Evolutionary conservation across 2,888 invertebrate genomes (phyloP).

Genomic region (Ochropacha duplaris): DNA sequence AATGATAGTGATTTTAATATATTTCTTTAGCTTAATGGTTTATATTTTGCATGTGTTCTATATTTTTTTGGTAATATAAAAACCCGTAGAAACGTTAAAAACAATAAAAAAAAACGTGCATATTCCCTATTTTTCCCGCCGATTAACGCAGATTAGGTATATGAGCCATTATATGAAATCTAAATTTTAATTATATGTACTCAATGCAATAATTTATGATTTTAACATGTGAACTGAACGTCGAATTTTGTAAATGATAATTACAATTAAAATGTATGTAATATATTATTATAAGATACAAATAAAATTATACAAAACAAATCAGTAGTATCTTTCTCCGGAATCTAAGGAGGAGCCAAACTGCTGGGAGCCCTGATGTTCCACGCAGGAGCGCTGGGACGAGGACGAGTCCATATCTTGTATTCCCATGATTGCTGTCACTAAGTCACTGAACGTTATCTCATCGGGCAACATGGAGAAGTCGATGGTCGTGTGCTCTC

Average conservation of each 20-base stretch:
- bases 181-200: not conserved
- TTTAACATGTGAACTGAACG: not conserved
- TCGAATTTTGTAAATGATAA: not conserved
- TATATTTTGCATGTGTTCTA: too few relatives aligned
- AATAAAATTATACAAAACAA: slow-evolving; percentile 6
- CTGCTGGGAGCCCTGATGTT: slow-evolving; percentile 39
- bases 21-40: too few relatives aligned
- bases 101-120: too few relatives aligned
- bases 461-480: slow-evolving; percentile 69
- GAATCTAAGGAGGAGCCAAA: slow-evolving; percentile 32
- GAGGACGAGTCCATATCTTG: slow-evolving; percentile 58
- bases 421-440: slow-evolving; percentile 77
- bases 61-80: too few relatives aligned
- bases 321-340: slow-evolving; percentile 26
- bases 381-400: slow-evolving; percentile 42
- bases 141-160: not conserved
- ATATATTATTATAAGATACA: slow-evolving; percentile 9
- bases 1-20: too few relatives aligned
- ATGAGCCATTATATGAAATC: not conserved
- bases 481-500: slow-evolving; percentile 51
- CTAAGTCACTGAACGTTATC: slow-evolving; percentile 65
- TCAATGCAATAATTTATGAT: not conserved
- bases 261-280: slow-evolving; percentile 4
- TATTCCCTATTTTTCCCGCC: not conserved
- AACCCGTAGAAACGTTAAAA: too few relatives aligned